Evolutionary conservation across 2,797 vertebrate species (phyloP), one percentile per base, ranked within the genome.

Genomic region (Sebastes trivittatus): DNA sequence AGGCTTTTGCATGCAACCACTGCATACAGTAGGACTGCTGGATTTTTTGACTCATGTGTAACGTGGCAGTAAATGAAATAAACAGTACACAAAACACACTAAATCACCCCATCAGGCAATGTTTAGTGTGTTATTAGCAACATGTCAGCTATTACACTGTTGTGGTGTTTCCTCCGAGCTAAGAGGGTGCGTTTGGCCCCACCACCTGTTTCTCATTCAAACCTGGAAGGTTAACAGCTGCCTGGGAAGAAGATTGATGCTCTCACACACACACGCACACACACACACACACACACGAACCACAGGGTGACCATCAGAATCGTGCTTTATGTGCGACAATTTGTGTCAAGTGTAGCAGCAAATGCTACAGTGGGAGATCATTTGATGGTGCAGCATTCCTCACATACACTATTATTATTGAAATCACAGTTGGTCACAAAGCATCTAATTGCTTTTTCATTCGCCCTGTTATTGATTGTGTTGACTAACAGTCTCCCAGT

Each of bases 141-240:
- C 74, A 82, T 85, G 88, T 89, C 88, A 87, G 76, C 75, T 72
- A 88, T 90, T 88, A 88, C 42, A 38, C 29, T 36, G 62, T 74
- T 80, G 81, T 38, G 65, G 60, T 75, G 73, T 72, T 88, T 83
- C 66, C 82, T 87, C 36, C 0, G 5, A 84, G 82, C 80, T 49
- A 38, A 69, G 72, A 72, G 76, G 34, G 52, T 73, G 61, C 61
- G 36, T 73, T 86, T 88, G 84, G 83, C 77, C 72, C 56, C 79
- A 42, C 68, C 91, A 93, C 89, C 91, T 93, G 88, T 93, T 93
- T 93, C 87, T 87, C 85, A 91, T 93, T 92, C 75, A 84, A 89
- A 87, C 87, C 85, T 90, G 78, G 77, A 91, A 90, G 83, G 82
- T 87, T 89, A 88, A 89, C 90, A 90, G 87, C 84, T 89, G 89